These are phyloP conservation scores for Aselliscus stoliczkanus DNA, from an alignment of 2,797 vertebrate species.

Conservation along the genomic window DNA sequence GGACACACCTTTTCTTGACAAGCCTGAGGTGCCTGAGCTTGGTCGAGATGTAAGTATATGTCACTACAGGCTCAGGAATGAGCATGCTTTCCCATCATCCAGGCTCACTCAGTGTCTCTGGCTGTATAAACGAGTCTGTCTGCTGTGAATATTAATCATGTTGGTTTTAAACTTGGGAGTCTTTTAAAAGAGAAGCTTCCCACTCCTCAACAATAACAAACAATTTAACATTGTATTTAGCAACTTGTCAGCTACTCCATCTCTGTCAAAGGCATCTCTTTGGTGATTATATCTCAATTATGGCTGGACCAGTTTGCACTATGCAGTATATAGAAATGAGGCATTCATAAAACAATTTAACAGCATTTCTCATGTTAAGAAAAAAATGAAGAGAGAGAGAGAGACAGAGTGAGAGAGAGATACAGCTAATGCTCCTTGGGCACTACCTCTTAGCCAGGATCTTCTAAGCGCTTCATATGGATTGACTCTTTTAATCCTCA, in stretches of 20 bases:
- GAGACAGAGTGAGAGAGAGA: background rate
- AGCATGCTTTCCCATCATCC: constrained; percentile 58
- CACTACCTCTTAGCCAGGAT: background rate
- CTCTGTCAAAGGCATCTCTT: constrained; percentile 62
- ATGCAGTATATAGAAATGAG: constrained; percentile 11
- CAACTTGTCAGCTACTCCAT: constrained; percentile 64
- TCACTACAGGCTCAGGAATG: constrained; percentile 67
- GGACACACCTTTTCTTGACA: constrained; percentile 73
- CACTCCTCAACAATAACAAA: constrained; percentile 72
- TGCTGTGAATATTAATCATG: constrained; percentile 69
- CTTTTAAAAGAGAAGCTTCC: constrained; percentile 68
- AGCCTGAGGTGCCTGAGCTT: constrained; percentile 61
- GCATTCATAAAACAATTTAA: constrained; percentile 20
- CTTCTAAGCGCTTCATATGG: background rate
- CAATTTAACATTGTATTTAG: constrained; percentile 71
- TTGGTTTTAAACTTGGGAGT: constrained; percentile 69
- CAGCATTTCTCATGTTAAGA: background rate
- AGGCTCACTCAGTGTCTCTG: constrained; percentile 73
- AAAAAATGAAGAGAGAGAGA: background rate
- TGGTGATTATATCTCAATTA: constrained; percentile 53
- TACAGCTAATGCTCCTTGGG: background rate
- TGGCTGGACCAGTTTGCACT: background rate
- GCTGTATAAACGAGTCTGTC: constrained; percentile 66
- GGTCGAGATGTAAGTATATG: constrained; percentile 65
- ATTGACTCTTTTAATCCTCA: background rate